Base-by-base conservation (phyloP, 2,797 vertebrate genomes). In the Melanotaenia boesemani region DNA sequence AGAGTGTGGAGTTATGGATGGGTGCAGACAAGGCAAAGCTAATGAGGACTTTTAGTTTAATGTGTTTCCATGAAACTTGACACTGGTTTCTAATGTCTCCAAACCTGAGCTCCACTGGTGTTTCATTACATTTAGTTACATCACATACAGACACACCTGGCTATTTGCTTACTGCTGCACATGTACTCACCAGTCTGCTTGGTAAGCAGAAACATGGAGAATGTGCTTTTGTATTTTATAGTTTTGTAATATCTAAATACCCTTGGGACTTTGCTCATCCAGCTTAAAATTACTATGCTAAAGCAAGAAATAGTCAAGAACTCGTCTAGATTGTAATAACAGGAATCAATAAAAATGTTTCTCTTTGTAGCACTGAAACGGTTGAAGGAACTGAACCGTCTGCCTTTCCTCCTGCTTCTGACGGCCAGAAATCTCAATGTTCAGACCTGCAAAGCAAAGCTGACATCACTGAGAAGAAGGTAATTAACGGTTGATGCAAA, bases 401-500 rank as follows among this genome's bases (percentile, higher is more conserved):
- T 34, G 50, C 62, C 2, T 65, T 57, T 74, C 32, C n/a, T 12
- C 32, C 79, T 24, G 44, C 77, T 63, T 34, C 84, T 3, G 80
- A 84, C 44, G 41, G 39, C 70, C 70, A 67, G 37, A 56, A 63
- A 34, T 28, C 58, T 72, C 85, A 62, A 18, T 12, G 69, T 55
- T 9, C 74, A 56, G 82, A 90, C 37, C 46, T 46, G 44, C 84
- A 81, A 72, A 77, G 85, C 79, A 87, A 85, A 68, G 77, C 68
- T 28, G 91, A 93, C 63, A 1, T 93, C 71, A 59, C 77, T 1
- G 82, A 92, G 70, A 95, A 93, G 78, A 96, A 95, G 94, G 95
- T 95, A 85, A 84, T 13, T 34, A 48, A 72, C 32, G 1, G 50
- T 30, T 61, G 44, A 32, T 37, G 13, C 26, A 56, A 52, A 60